Base-by-base conservation (phyloP, 2,797 vertebrate genomes). In the Eurystomus glaucurus region DNA sequence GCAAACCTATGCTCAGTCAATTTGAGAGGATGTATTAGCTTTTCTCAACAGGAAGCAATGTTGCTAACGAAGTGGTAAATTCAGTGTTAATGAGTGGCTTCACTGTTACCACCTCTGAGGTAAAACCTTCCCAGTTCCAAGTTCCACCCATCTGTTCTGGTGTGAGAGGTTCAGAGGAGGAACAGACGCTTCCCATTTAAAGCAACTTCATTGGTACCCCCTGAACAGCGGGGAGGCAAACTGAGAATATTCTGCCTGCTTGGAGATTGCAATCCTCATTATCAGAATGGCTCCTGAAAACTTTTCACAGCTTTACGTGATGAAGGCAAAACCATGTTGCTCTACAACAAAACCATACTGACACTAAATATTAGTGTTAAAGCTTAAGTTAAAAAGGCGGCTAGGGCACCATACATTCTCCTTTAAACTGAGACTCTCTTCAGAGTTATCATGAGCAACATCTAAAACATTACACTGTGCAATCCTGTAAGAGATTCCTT, bases 51-150 rank as follows among this genome's bases (percentile, higher is more conserved):
- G 99, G 99, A 99, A 99, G 99, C 99, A 97, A 98, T 37, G 94
- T 98, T 98, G 99, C 99, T 99, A 99, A 99, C 99, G 97, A 99
- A 99, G 99, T 99, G 99, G 99, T 99, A 99, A 99, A 99, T 99
- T 99, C 99, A 99, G 99, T 99, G 99, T 99, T 99, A 99, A 99
- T 99, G 99, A 99, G 99, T 99, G 99, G 99, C 99, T 99, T 99
- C 99, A 99, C 99, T 99, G 99, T 99, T 99, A 99, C 98, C 99
- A 99, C 99, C 99, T 99, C 99, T 94, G 99, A 99, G 99, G 99
- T 99, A 99, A 99, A 99, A 98, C 98, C 99, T 99, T 99, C 98
- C 98, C 97, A 96, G 98, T 98, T 99, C 99, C 98, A 98, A 98
- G 98, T 98, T 99, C 98, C 97, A 98, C 97, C 99, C 99, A 99